A percentile compares a stretch with the other conserved stretches of the same genome.
These are phyloP conservation scores for Falco peregrinus DNA, from an alignment of 2,797 vertebrate genomes.

Conservation along the genomic window DNA sequence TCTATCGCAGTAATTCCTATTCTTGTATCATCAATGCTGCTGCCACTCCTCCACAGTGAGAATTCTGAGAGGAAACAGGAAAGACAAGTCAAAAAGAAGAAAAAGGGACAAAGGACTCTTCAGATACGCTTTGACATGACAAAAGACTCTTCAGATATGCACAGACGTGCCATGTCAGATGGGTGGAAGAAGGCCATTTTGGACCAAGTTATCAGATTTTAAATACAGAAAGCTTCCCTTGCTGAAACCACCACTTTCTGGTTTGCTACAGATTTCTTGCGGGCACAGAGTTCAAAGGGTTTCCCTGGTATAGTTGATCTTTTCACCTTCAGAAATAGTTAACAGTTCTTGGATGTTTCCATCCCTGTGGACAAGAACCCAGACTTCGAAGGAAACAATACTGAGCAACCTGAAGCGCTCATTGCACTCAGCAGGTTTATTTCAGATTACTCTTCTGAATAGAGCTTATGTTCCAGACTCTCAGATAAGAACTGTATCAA, in stretches of 20 bases:
- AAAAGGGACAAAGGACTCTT: neutral
- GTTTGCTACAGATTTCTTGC: neutral
- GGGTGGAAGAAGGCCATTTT: neutral
- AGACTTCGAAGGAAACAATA: neutral
- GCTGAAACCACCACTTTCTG: neutral
- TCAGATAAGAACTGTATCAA: neutral
- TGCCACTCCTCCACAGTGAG: neutral
- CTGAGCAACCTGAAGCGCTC: neutral
- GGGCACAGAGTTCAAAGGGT: neutral
- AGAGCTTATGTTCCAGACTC: neutral
- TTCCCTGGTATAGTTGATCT: neutral
- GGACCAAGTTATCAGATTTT: neutral
- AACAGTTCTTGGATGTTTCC: neutral
- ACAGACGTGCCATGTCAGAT: neutral
- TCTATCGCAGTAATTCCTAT: neutral
- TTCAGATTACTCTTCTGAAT: neutral
- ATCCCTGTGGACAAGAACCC: neutral
- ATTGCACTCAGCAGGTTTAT: neutral
- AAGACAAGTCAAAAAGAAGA: neutral
- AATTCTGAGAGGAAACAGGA: neutral
- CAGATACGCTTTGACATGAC: neutral
- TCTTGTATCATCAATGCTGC: neutral
- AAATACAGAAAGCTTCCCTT: neutral
- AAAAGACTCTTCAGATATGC: neutral
- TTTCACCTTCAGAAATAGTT: neutral